Percentiles rank a stretch among this genome's conserved stretches.
Conservation (phyloP, 2,113 vertebrate species). For the Percopsis transmontana region DNA sequence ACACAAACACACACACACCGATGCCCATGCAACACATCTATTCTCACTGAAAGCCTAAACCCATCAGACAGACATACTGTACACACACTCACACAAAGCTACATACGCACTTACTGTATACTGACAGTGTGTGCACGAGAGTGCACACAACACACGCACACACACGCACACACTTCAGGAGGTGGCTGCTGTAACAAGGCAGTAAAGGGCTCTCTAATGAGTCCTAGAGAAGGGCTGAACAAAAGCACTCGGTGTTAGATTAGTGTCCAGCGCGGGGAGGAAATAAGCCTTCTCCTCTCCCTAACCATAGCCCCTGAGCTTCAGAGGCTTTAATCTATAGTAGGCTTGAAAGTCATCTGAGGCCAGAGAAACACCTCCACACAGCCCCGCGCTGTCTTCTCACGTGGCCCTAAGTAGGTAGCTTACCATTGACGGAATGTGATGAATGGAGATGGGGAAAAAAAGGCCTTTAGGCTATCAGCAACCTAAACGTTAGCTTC, state of each 20-base stretch:
- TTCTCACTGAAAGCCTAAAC: not conserved
- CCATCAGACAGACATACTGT: too few species aligned
- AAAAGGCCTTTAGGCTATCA: conserved; percentile 37
- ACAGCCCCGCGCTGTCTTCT: conserved; percentile 16
- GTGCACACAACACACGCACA: conserved; percentile 18
- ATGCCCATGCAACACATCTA: not conserved
- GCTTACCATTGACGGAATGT: conserved; percentile 27
- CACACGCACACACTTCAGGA: conserved; percentile 22
- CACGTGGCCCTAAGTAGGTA: conserved; percentile 39
- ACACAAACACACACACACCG: not conserved
- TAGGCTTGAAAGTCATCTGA: conserved; percentile 39
- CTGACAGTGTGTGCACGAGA: not conserved
- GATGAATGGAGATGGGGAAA: too few species aligned
- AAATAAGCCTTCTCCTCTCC: conserved; percentile 36
- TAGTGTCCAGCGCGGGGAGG: conserved; percentile 52
- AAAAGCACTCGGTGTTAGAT: conserved; percentile 57
- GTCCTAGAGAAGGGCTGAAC: conserved; percentile 56
- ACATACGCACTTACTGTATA: not conserved
- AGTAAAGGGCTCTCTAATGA: conserved; percentile 63
- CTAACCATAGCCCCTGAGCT: conserved; percentile 24
- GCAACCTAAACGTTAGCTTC: conserved; percentile 13
- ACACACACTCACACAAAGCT: not conserved
- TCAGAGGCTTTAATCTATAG: conserved; percentile 47
- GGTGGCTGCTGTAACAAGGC: conserved; percentile 38
- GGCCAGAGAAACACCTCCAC: conserved; percentile 45